Evolutionary conservation across 2,113 vertebrate species (phyloP).

Genomic region (Paedocypris sp.): DNA sequence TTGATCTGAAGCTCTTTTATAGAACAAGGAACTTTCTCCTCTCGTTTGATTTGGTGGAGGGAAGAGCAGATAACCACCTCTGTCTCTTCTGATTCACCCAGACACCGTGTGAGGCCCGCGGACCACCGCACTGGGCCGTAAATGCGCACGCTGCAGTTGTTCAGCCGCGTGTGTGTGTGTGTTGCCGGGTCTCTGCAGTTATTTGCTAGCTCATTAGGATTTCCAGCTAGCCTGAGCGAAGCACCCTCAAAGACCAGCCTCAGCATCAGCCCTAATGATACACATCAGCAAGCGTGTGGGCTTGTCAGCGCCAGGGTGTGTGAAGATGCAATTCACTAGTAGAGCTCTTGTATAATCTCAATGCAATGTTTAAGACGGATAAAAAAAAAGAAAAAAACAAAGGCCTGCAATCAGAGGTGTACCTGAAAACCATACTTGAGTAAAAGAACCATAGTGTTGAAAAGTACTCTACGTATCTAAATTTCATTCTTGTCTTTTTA

Average conservation of each 20-base stretch:
- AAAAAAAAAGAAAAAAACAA: too few relatives aligned
- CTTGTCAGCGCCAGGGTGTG: not conserved
- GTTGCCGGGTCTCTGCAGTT: conserved; percentile 9
- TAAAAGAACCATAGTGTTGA: too few relatives aligned
- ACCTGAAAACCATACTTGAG: too few relatives aligned
- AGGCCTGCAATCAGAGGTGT: too few relatives aligned
- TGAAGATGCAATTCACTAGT: not conserved
- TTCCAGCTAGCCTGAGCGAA: not conserved
- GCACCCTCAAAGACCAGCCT: conserved; percentile 8
- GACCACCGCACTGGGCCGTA: not conserved
- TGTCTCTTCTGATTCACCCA: conserved; percentile 25
- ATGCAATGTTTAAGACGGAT: too few relatives aligned
- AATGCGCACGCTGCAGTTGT: not conserved
- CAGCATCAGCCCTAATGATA: conserved; percentile 10
- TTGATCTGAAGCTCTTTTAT: conserved; percentile 24
- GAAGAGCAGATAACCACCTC: conserved; percentile 13
- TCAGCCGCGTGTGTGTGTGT: not conserved
- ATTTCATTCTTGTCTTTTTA: too few relatives aligned
- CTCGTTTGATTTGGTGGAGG: conserved; percentile 15
- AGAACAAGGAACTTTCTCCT: conserved; percentile 17
- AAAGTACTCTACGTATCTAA: too few relatives aligned
- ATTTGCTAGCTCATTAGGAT: conserved; percentile 34
- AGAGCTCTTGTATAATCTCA: not conserved
- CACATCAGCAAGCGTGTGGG: conserved; percentile 8
- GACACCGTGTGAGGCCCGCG: not conserved